Base-by-base conservation (phyloP, 2,113 vertebrate species). In the Neopipo cinnamomea region DNA sequence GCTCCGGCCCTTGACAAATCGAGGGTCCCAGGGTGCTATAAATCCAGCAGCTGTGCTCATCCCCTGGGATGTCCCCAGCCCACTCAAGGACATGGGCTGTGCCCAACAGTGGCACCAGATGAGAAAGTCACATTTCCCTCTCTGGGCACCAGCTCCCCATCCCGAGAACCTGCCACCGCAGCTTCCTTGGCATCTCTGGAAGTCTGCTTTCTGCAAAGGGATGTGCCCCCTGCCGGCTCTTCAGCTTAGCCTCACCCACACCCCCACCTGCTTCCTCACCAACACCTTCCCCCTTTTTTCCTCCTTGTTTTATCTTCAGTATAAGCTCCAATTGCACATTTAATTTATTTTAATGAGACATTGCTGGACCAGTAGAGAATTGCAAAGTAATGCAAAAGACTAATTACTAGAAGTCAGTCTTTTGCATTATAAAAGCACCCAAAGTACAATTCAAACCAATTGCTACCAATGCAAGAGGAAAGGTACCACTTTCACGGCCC, bases 1-100 rank as follows among this genome's bases (percentile, higher is more conserved):
- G 93, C 95, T 97, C 93, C 97, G 95, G 98, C 98, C 98, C 97
- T 97, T 99, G 99, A 99, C 99, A 99, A 98, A 99, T 99, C 97
- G 97, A 98, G 98, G 98, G 98, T 99, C 98, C 98, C 98, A 94
- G 98, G 98, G 97, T 97, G 90, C 97, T 88, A 98, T 99, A 99
- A 99, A 99, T 99, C 98, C 98, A 98, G 97, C 98, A 98, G 93
- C 96, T 94, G 85, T 83, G 95, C 94, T 90, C 63, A 1, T 96
- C 98, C 96, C 97, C 22, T 0, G 93, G 89, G 98, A 44, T 22
- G 39, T 70, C n/a, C 82, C 70, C 17, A 42, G 70, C 95, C 91
- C 27, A 9, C 46, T 89, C 77, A 79, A 91, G 71, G 66, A 94
- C 93, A 50, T 6, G 16, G 94, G 91, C 88, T 85, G 46, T 33